These are phyloP conservation scores for Drosophila seclusa DNA, from an alignment of 2,888 invertebrate genomes.

Conservation along the genomic window DNA sequence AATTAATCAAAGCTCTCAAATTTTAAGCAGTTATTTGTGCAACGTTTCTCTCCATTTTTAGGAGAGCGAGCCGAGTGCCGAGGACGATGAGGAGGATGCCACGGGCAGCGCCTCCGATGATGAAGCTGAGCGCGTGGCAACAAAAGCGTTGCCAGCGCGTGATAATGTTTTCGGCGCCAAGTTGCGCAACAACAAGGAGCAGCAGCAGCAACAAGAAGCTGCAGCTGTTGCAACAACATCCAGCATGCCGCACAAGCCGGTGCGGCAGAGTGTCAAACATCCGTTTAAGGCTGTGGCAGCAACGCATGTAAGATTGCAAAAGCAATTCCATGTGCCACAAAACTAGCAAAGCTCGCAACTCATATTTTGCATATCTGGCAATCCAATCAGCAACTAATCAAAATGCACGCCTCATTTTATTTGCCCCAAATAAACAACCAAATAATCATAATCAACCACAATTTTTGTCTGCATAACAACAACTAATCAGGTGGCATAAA, in stretches of 20 bases:
- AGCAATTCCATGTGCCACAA: slow-evolving; percentile 81
- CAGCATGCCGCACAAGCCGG: slow-evolving; percentile 46
- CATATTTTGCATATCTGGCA: slow-evolving; percentile 48
- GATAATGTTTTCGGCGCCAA: slow-evolving; percentile 72
- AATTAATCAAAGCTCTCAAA: not conserved
- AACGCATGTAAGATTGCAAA: slow-evolving; percentile 82
- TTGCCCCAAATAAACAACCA: slow-evolving; percentile 68
- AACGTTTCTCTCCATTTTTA: slow-evolving; percentile 3
- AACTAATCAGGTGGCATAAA: slow-evolving; percentile 60
- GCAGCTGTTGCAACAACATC: slow-evolving; percentile 1
- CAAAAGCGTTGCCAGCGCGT: slow-evolving; percentile 23
- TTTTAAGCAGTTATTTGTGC: not conserved
- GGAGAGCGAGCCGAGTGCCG: slow-evolving; percentile 65
- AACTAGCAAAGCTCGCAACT: slow-evolving; percentile 51
- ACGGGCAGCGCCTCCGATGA: slow-evolving; percentile 70
- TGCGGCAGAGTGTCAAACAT: slow-evolving; percentile 66
- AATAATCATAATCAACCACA: slow-evolving; percentile 14
- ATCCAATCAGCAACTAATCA: slow-evolving; percentile 15
- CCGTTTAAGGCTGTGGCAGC: slow-evolving; percentile 81
- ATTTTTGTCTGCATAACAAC: slow-evolving; percentile 17
- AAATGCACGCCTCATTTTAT: slow-evolving; percentile 49
- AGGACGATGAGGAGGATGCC: slow-evolving; percentile 72
- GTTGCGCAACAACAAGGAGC: slow-evolving; percentile 35
- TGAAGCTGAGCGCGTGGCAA: slow-evolving; percentile 44
- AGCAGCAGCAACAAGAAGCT: not conserved